A percentile compares a stretch with the other conserved stretches of the same genome.
Conservation (phyloP, 2,797 vertebrate species). For the Champsocephalus esox region DNA sequence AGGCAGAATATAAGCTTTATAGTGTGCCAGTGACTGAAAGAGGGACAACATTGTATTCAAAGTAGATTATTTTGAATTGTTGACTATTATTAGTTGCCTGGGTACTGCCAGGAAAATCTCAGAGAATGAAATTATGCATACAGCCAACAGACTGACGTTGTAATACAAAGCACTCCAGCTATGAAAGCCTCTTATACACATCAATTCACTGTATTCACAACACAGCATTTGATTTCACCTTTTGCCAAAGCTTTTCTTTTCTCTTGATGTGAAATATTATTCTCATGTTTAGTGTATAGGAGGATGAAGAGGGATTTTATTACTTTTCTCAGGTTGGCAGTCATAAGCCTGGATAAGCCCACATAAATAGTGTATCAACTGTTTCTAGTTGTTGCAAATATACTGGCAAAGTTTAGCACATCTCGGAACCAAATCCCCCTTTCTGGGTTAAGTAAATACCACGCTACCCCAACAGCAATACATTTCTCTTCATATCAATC, state of each 20-base stretch:
- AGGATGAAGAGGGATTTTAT: constrained; percentile 80
- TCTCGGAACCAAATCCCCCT: constrained; percentile 51
- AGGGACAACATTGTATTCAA: constrained; percentile 31
- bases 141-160: constrained; percentile 46
- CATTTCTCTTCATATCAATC: constrained; percentile 31
- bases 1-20: constrained; percentile 47
- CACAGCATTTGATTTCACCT: constrained; percentile 41
- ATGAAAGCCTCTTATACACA: constrained; percentile 73
- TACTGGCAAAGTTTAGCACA: constrained; percentile 59
- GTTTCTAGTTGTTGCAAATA: constrained; percentile 71
- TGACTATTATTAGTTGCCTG: constrained; percentile 43
- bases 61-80: constrained; percentile 29
- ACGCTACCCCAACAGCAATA: constrained; percentile 36
- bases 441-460: constrained; percentile 47
- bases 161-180: constrained; percentile 35
- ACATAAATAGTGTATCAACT: constrained; percentile 78
- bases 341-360: constrained; percentile 78
- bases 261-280: constrained; percentile 58
- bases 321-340: constrained; percentile 76
- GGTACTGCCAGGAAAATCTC: constrained; percentile 42
- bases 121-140: constrained; percentile 39
- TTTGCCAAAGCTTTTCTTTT: constrained; percentile 63
- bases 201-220: constrained; percentile 54
- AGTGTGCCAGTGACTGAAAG: constrained; percentile 39
- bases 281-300: constrained; percentile 66